phyloP scores from a whole-genome alignment of 2,888 invertebrate genomes.

The Drosophila greeni region DNA sequence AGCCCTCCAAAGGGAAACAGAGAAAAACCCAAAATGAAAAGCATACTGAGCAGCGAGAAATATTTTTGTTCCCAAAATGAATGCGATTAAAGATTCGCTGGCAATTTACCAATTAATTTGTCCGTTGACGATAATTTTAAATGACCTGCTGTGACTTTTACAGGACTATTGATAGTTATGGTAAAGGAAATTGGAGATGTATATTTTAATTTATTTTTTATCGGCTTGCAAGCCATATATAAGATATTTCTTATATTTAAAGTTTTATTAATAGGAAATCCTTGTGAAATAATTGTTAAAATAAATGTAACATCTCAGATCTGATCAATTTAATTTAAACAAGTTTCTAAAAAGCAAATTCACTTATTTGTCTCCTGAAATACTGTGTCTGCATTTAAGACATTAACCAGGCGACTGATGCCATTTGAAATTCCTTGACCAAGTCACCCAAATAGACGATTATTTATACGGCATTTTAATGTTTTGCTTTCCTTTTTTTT shows the following conservation, averaged over 20 bases:
- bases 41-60: constrained; percentile 52
- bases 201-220: not conserved
- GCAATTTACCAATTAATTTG: constrained; percentile 36
- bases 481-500: constrained; percentile 33
- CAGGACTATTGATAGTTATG: not conserved
- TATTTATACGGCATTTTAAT: constrained; percentile 62
- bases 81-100: constrained; percentile 30
- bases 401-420: constrained; percentile 16
- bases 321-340: not conserved
- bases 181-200: not conserved
- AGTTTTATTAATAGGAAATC: no score
- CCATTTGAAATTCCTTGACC: constrained; percentile 44
- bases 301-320: not conserved
- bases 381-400: constrained; percentile 2
- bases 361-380: not conserved
- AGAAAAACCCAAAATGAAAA: constrained; percentile 36
- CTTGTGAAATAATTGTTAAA: no score
- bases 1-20: constrained; percentile 32
- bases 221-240: no score
- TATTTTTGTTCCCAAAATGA: constrained; percentile 48
- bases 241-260: no score
- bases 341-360: not conserved
- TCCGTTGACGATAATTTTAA: not conserved
- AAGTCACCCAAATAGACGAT: constrained; percentile 40
- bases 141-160: not conserved